A percentile compares a stretch with the other conserved stretches of the same genome.
These are phyloP conservation scores for Amphibalanus amphitrite DNA, from an alignment of 1,140 invertebrate species.

Conservation along the genomic window DNA sequence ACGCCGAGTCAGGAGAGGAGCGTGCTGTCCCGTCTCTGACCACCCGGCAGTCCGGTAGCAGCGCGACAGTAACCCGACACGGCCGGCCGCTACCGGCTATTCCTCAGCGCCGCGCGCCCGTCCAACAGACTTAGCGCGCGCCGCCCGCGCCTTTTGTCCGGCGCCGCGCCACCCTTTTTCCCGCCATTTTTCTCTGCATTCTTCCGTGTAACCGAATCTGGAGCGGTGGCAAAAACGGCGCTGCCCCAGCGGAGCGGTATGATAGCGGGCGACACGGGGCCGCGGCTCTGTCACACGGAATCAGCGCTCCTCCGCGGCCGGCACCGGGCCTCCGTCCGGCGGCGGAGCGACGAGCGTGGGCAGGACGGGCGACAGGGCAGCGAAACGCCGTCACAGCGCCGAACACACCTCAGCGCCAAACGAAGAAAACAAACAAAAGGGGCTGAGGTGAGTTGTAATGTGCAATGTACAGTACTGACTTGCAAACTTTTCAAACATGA, in stretches of 20 bases:
- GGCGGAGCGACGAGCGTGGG: too few species aligned
- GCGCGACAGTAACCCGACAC: neutral
- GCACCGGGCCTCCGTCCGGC: too few species aligned
- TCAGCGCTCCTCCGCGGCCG: neutral
- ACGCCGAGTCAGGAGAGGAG: too few species aligned
- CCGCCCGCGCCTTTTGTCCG: neutral
- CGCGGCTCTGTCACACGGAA: neutral
- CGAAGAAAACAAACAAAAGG: too few species aligned
- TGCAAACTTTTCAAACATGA: too few species aligned
- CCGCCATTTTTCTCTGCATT: neutral
- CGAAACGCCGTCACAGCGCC: too few species aligned
- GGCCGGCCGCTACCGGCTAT: neutral
- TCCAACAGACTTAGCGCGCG: neutral
- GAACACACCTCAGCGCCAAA: too few species aligned
- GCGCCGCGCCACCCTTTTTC: neutral
- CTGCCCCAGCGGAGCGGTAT: neutral
- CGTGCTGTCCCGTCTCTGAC: too few species aligned
- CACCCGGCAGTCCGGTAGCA: too few species aligned
- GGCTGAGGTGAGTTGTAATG: too few species aligned
- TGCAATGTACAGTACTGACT: too few species aligned
- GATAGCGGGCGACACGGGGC: neutral
- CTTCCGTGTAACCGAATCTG: slow-evolving; percentile 1
- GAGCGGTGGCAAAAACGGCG: neutral
- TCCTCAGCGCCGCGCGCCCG: neutral
- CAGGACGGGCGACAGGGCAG: too few species aligned